phyloP scores from a whole-genome alignment of 2,888 invertebrate genomes.

The Diaperis boleti region DNA sequence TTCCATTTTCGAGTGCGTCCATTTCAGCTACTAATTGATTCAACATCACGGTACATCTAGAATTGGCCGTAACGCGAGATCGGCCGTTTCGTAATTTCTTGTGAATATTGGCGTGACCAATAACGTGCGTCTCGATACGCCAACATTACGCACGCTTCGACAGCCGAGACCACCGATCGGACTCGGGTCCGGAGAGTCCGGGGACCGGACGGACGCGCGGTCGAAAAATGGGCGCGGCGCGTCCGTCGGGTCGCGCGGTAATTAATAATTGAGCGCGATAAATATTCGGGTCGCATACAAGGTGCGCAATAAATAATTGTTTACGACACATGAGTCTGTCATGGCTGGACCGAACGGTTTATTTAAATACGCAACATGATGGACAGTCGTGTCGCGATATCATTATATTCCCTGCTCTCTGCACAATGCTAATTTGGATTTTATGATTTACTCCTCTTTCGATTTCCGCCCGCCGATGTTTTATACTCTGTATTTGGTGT shows the following conservation, averaged over 20 bases:
- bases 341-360: conserved; percentile 60
- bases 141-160: conserved; percentile 33
- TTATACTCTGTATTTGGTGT: conserved; percentile 29
- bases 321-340: conserved; percentile 58
- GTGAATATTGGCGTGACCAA: conserved; percentile 51
- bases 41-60: conserved; percentile 24
- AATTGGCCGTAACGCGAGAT: conserved; percentile 44
- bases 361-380: conserved; percentile 60
- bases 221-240: not conserved
- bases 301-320: conserved; percentile 63
- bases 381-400: conserved; percentile 57
- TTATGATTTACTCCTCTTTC: conserved; percentile 38
- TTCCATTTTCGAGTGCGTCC: conserved; percentile 26
- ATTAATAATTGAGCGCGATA: conserved; percentile 61
- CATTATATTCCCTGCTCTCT: conserved; percentile 38
- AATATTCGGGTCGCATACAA: conserved; percentile 56
- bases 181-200: not conserved
- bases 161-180: conserved; percentile 12
- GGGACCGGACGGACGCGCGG: not conserved
- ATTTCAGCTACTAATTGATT: conserved; percentile 22
- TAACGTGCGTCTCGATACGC: conserved; percentile 42
- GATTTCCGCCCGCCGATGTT: conserved; percentile 34
- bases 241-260: conserved; percentile 53
- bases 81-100: conserved; percentile 47
- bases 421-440: conserved; percentile 39